Percentiles rank a stretch among this genome's conserved stretches.
Conservation (phyloP, 2,888 invertebrate genomes). For the Eremobia ochroleuca region DNA sequence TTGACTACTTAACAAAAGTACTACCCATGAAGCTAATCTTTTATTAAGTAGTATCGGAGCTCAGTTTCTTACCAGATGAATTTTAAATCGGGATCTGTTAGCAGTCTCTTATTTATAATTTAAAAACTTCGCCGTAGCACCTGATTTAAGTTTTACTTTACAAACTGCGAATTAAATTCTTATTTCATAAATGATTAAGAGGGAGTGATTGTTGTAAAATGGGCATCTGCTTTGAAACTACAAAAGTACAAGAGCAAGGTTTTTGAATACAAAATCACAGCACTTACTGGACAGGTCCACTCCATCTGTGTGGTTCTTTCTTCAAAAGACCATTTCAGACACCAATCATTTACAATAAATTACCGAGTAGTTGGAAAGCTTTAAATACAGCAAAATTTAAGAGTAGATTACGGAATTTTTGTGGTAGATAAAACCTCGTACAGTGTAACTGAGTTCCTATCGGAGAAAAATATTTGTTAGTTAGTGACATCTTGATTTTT, state of each 20-base stretch:
- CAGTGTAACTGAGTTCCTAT: too few relatives aligned
- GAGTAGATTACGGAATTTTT: too few relatives aligned
- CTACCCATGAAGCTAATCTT: conserved; percentile 33
- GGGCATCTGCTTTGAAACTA: background rate
- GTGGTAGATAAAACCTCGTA: too few relatives aligned
- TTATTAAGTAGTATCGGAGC: conserved; percentile 23
- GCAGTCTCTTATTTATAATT: conserved; percentile 47
- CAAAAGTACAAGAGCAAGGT: background rate
- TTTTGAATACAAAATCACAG: background rate
- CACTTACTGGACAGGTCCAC: too few relatives aligned
- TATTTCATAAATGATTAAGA: conserved; percentile 26
- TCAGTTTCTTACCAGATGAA: conserved; percentile 27
- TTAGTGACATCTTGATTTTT: too few relatives aligned
- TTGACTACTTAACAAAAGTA: conserved; percentile 1
- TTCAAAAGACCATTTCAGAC: too few relatives aligned
- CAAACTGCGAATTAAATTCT: conserved; percentile 35
- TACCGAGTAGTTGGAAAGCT: too few relatives aligned
- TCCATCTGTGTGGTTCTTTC: too few relatives aligned
- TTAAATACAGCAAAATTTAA: too few relatives aligned
- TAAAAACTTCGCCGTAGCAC: conserved; percentile 35
- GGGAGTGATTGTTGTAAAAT: background rate
- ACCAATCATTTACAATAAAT: too few relatives aligned
- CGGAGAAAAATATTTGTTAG: too few relatives aligned
- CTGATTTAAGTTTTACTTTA: conserved; percentile 49
- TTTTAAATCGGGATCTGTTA: conserved; percentile 41